phyloP scores from a whole-genome alignment of 2,113 vertebrate genomes.

The Heterotis niloticus region DNA sequence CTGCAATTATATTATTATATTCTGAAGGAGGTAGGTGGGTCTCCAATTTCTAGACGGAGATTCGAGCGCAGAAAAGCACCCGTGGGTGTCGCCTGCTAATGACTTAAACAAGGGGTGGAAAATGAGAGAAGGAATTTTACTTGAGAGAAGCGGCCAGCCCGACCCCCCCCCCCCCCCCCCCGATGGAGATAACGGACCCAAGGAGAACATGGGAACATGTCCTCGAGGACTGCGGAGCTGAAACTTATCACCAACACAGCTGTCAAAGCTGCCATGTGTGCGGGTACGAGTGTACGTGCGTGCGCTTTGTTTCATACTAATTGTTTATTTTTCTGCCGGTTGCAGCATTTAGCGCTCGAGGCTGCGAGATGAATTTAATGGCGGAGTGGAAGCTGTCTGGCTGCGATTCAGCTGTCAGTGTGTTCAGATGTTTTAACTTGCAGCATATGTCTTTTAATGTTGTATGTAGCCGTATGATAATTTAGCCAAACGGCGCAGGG shows the following conservation, averaged over 20 bases:
- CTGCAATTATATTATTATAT: conserved; percentile 2
- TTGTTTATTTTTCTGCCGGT: background rate
- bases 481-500: too few relatives aligned
- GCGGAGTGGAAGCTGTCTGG: conserved; percentile 1
- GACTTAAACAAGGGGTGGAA: background rate
- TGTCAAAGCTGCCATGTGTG: too few relatives aligned
- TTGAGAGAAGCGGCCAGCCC: too few relatives aligned
- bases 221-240: background rate
- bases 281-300: background rate
- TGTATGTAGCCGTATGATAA: too few relatives aligned
- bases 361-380: background rate
- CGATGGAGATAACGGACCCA: too few relatives aligned
- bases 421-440: background rate
- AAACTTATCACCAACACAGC: background rate
- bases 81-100: background rate
- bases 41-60: background rate
- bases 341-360: conserved; percentile 2
- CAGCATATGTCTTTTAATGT: background rate
- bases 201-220: background rate
- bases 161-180: too few relatives aligned
- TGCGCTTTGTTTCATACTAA: background rate
- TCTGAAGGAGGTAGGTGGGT: background rate
- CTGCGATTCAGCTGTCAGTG: background rate
- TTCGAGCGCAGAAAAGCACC: background rate
- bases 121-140: background rate